Evolutionary conservation across 2,888 invertebrate genomes (phyloP), one percentile per base, ranked within the genome.

Genomic region (Calephelis perditalis): DNA sequence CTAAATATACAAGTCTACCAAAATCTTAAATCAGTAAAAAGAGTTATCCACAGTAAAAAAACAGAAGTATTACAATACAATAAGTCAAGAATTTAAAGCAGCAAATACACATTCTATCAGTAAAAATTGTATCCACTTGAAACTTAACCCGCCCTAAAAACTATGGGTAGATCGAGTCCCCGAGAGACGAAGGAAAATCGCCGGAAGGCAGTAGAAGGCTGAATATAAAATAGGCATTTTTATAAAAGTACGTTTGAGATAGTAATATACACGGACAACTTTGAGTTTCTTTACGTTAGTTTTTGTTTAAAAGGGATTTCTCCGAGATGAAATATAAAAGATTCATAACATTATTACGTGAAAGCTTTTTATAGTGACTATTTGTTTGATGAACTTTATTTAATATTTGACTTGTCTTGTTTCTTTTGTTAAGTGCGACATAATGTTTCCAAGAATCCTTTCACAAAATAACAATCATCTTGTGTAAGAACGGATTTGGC

Each of bases 141-240:
- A 60, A 56, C 46, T 56, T 46, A 45, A 55, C 56, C 60, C 26
- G 56, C 56, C 56, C 55, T 59, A 63, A 63, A 65, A 65, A 65
- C 63, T 64, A 65, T 60, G 57, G 62, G 63, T 40, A 56, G 58
- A 62, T 66, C 60, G 54, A 56, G 56, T 62, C 62, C 64, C 67
- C 66, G 52, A 26, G 66, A 63, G 67, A 64, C 63, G 62, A 57
- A 55, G 54, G 60, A 61, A 60, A 60, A 65, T 63, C 64, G 65
- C 65, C 67, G 61, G 63, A 59, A 60, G 67, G 59, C 61, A 57
- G 56, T 54, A 59, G 55, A 62, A 63, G 60, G 63, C 63, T 62
- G 66, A 67, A 68, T 66, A 68, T 63, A 68, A 66, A 68, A 65
- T 61, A 65, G 62, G 58, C 46, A 36, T 56, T 60, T 52, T 52